Conservation (phyloP, 2,113 vertebrate species). For the Pseudopipra pipra region DNA sequence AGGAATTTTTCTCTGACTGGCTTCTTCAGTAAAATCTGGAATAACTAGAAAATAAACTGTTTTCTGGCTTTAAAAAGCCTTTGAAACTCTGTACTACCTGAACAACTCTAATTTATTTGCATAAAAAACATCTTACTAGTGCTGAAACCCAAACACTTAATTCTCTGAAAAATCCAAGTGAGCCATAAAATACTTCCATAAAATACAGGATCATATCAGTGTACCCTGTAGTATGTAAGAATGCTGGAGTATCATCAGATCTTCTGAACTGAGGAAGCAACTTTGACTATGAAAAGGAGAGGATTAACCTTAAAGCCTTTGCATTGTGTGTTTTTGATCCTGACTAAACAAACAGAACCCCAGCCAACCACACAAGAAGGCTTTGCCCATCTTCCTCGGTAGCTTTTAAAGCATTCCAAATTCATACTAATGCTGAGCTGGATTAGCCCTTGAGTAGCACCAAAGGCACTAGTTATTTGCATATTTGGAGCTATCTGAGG, state of each 20-base stretch:
- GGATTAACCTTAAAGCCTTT: background rate
- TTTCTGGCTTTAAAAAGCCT: background rate
- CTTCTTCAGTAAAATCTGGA: background rate
- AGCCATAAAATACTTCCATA: background rate
- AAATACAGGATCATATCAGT: background rate
- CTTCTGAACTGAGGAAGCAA: background rate
- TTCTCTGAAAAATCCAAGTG: background rate
- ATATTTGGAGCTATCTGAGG: background rate
- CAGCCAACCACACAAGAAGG: background rate
- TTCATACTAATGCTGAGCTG: background rate
- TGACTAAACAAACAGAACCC: background rate
- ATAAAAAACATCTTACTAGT: background rate
- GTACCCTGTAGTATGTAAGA: background rate
- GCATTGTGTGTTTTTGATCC: background rate
- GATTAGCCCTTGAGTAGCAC: background rate
- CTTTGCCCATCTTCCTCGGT: background rate
- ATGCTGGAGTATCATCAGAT: background rate
- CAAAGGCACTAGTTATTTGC: background rate
- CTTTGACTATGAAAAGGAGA: background rate
- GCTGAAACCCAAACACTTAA: background rate
- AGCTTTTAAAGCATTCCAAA: background rate
- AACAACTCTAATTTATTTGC: background rate
- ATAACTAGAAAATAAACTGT: background rate
- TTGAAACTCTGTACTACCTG: background rate
- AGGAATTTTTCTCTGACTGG: conserved; percentile 12